Base-by-base conservation (phyloP, 2,888 invertebrate species). In the Seladonia tumulorum region DNA sequence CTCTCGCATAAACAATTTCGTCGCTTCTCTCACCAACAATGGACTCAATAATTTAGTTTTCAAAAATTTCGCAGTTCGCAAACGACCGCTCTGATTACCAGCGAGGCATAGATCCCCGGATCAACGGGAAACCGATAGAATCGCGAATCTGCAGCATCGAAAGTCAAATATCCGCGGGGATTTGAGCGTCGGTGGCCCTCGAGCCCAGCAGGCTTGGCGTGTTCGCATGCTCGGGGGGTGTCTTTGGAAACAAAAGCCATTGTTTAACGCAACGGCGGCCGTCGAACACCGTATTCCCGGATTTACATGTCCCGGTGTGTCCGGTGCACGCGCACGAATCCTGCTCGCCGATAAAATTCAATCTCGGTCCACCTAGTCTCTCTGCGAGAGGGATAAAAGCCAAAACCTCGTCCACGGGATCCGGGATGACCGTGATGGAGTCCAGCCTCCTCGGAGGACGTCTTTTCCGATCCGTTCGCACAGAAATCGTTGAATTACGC, bases 401-500 rank as follows among this genome's bases (percentile, higher is more conserved):
- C 42, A 42, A 60, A 72, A 73, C 76, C 45, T 49, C 18, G 57
- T 74, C 39, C 70, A 14, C 29, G 35, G 83, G 81, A 90, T 87
- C 86, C 82, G 63, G 88, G 92, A 91, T 92, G 92, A 87, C 90
- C 92, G 82, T 77, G 82, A 92, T 89, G 2, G 76, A 16, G 78
- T 57, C 82, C 87, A 81, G 76, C 80, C 68, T 72, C 53, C 16
- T 57, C 82, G 45, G 22, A 10, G 57, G 39, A 25, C 74, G n/a
- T n/a, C 39, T 39, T 68, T 39, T 29, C 68, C 39, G 89, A 91
- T 90, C 87, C 88, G 88, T 89, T 90, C 90, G 94, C 94, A 95
- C 93, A 93, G 93, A 91, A 95, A 95, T 94, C 90, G 94, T 77
- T 73, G 91, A 93, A 94, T 95, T 95, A 95, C 94, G 95, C 93